Evolutionary conservation across 1,140 invertebrate genomes (phyloP), one percentile per base, ranked within the genome.

Genomic region (Dolichoris vasculosae): DNA sequence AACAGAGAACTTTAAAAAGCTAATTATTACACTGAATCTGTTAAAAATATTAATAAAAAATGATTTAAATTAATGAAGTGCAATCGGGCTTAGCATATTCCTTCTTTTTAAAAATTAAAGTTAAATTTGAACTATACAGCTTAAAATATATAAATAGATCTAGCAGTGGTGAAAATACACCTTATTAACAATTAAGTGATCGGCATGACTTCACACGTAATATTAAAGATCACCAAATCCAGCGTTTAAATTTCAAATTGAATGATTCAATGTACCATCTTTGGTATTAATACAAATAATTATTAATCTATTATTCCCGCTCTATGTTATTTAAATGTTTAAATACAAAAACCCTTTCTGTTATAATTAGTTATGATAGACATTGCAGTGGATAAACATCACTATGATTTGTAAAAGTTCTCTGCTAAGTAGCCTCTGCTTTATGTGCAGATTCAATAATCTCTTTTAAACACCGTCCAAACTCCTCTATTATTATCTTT

Each of bases 391-490:
- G 11, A 69, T 67, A 77, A 78, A 77, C 43, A 59, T 77, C 40
- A 32, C 43, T 48, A 51, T 78, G 43, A 17, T 76, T 64, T 76
- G 3, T 80, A 76, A 46, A 43, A 84, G 48, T 64, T 82, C 75
- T 86, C 88, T 91, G 92, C 92, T 93, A 93, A 87, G 91, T 93
- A 87, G 92, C 90, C 93, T 95, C 95, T 73, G 94, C 94, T 92
- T 95, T 95, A 81, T 95, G 95, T 20, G 96, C 95, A 82, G 94
- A 95, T 71, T 97, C 96, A 86, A 99, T 98, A 82, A 99, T 98
- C 93, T 98, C 97, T 87, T 97, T 95, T 55, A 99, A 95, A 92
- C 98, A 99, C 85, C 97, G 95, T 23, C 98, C 98, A 94, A 99
- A 99, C 93, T 99, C 98, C 92, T 98, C 97, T 73, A 99, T 95